Conservation (phyloP, 2,113 vertebrate genomes). For the Tursiops truncatus region DNA sequence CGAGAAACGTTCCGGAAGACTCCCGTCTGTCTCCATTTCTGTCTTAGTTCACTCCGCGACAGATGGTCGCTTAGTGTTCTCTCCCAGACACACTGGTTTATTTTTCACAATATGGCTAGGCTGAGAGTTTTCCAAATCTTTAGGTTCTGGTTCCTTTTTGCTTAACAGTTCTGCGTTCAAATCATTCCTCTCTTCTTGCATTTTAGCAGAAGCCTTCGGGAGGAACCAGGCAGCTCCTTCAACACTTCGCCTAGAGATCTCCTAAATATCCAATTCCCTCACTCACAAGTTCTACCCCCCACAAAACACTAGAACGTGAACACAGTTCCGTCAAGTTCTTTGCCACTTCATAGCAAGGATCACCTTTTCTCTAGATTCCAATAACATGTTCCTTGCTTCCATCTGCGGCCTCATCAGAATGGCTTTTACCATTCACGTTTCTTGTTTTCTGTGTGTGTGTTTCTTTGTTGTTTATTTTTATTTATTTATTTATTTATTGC, state of each 20-base stretch:
- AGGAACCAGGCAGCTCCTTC: neutral
- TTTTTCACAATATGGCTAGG: neutral
- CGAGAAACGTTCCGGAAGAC: neutral
- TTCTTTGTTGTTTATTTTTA: too few relatives aligned
- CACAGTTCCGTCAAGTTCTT: neutral
- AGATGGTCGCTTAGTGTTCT: neutral
- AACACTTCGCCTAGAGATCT: accelerated
- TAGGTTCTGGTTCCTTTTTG: neutral
- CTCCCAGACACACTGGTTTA: too few relatives aligned
- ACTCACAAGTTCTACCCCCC: neutral
- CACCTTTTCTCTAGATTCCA: neutral
- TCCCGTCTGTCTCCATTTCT: neutral
- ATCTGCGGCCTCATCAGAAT: neutral
- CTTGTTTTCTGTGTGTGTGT: too few relatives aligned
- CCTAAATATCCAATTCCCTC: neutral
- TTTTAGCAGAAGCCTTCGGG: neutral
- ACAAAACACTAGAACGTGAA: too few relatives aligned
- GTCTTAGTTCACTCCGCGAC: neutral
- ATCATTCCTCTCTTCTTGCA: neutral
- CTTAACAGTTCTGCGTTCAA: too few relatives aligned
- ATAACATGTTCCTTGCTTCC: neutral
- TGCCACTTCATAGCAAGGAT: neutral
- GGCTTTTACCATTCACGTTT: neutral
- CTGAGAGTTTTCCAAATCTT: neutral
- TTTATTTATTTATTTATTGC: too few relatives aligned